These are phyloP conservation scores for Amblyteles armatorius DNA, from an alignment of 2,888 invertebrate species.

Conservation along the genomic window DNA sequence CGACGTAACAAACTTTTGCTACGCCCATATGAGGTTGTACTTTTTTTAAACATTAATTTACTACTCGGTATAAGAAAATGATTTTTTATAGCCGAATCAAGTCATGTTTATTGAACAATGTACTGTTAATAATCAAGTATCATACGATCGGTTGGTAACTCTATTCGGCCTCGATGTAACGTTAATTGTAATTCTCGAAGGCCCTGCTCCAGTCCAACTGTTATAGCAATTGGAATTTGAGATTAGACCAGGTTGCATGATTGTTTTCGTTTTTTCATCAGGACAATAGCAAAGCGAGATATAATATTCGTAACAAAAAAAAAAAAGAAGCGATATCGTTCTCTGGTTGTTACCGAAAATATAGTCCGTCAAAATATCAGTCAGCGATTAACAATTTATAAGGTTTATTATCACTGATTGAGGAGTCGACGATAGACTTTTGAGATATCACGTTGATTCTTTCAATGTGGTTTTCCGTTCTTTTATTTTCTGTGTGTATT, in stretches of 20 bases:
- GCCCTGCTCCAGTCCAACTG: slow-evolving; percentile 44
- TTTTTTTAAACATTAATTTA: neutral
- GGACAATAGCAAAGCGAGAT: slow-evolving; percentile 23
- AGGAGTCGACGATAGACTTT: slow-evolving; percentile 84
- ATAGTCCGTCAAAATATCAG: slow-evolving; percentile 75
- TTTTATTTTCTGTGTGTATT: slow-evolving; percentile 40
- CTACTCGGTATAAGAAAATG: neutral
- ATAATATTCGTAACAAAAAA: slow-evolving; percentile 6
- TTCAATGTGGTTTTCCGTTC: slow-evolving; percentile 67
- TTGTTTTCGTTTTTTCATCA: slow-evolving; percentile 18
- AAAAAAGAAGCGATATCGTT: slow-evolving; percentile 39
- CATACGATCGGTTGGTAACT: slow-evolving; percentile 2
- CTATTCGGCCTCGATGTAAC: slow-evolving; percentile 3
- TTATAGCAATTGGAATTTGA: slow-evolving; percentile 42
- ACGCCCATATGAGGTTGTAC: slow-evolving; percentile 2
- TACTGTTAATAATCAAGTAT: neutral
- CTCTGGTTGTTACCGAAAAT: slow-evolving; percentile 73
- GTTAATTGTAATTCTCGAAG: slow-evolving; percentile 19
- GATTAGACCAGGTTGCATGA: slow-evolving; percentile 39
- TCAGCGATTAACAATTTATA: slow-evolving; percentile 70
- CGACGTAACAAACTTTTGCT: neutral
- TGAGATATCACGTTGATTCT: slow-evolving; percentile 70
- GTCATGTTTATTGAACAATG: slow-evolving; percentile 4
- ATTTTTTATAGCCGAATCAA: neutral
- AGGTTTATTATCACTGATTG: slow-evolving; percentile 79